Conservation (phyloP, 2,113 vertebrate genomes). For the Neogale vison region DNA sequence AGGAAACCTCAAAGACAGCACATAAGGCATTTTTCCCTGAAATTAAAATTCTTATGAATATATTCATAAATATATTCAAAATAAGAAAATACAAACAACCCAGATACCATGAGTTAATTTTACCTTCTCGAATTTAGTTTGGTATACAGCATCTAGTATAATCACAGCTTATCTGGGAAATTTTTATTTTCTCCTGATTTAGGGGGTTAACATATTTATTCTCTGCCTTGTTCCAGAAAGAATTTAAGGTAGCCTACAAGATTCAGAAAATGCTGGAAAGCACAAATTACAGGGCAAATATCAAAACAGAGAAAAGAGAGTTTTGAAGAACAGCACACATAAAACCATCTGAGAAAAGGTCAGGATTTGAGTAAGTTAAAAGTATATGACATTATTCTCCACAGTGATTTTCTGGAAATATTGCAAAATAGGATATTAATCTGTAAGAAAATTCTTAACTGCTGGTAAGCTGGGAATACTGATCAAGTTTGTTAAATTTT, state of each 20-base stretch:
- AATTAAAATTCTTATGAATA: background rate
- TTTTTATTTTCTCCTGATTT: conserved; percentile 39
- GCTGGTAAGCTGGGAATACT: background rate
- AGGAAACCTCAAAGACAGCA: background rate
- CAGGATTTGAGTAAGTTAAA: background rate
- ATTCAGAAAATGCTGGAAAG: conserved; percentile 36
- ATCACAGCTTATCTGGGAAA: background rate
- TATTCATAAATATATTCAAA: conserved; percentile 27
- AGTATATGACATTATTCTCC: conserved; percentile 10
- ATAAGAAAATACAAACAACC: background rate
- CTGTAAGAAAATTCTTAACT: conserved; percentile 40
- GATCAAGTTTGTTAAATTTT: background rate
- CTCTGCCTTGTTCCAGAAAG: background rate
- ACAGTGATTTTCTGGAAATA: conserved; percentile 39
- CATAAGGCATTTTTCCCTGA: conserved; percentile 14
- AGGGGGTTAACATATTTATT: background rate
- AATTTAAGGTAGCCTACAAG: conserved; percentile 25
- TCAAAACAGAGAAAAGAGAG: background rate
- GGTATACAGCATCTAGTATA: background rate
- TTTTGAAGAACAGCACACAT: background rate
- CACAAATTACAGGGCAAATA: background rate
- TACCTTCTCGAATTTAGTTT: background rate
- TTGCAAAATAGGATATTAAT: background rate
- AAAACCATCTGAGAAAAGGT: conserved; percentile 44
- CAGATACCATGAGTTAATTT: background rate